Percentiles rank a stretch among this genome's conserved stretches.
Evolutionary conservation across 1,140 invertebrate species (phyloP).

Genomic region (Aphaenogaster ashmeadi): DNA sequence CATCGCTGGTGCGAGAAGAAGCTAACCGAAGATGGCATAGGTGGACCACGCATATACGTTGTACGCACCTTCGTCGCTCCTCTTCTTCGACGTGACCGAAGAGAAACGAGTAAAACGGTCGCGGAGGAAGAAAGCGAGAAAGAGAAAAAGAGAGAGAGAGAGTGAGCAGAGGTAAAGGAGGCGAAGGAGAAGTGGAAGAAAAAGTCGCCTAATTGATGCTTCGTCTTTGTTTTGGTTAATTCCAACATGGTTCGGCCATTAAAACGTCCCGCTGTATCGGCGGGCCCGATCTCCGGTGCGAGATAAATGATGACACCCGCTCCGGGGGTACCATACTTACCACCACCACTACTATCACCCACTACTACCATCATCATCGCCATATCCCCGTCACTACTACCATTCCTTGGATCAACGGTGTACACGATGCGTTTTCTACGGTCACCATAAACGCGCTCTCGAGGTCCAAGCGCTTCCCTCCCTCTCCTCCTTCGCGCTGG

Average conservation of each 20-base stretch:
- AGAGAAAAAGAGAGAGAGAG: constrained; percentile 31
- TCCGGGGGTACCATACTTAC: constrained; percentile 87
- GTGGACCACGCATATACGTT: constrained; percentile 67
- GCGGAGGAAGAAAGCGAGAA: constrained; percentile 42
- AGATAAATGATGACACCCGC: constrained; percentile 88
- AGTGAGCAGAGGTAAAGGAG: constrained; percentile 57
- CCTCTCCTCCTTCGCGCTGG: constrained; percentile 1
- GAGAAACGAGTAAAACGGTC: constrained; percentile 39
- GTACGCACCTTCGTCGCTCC: constrained; percentile 68
- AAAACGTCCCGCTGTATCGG: constrained; percentile 88
- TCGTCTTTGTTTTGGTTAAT: constrained; percentile 89
- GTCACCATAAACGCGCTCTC: constrained; percentile 20
- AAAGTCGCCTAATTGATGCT: constrained; percentile 89
- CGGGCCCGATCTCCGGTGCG: constrained; percentile 86
- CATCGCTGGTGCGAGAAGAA: background rate
- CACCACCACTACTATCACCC: constrained; percentile 80
- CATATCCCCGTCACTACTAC: constrained; percentile 73
- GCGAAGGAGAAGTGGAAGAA: constrained; percentile 84
- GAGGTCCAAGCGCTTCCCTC: background rate
- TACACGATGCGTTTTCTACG: constrained; percentile 57
- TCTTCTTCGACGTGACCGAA: constrained; percentile 69
- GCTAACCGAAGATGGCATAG: constrained; percentile 69
- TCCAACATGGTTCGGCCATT: constrained; percentile 89
- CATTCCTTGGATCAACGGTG: constrained; percentile 63
- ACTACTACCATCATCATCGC: constrained; percentile 73